phyloP scores from a whole-genome alignment of 2,888 invertebrate genomes.

The Thecocarcelia acutangulata region DNA sequence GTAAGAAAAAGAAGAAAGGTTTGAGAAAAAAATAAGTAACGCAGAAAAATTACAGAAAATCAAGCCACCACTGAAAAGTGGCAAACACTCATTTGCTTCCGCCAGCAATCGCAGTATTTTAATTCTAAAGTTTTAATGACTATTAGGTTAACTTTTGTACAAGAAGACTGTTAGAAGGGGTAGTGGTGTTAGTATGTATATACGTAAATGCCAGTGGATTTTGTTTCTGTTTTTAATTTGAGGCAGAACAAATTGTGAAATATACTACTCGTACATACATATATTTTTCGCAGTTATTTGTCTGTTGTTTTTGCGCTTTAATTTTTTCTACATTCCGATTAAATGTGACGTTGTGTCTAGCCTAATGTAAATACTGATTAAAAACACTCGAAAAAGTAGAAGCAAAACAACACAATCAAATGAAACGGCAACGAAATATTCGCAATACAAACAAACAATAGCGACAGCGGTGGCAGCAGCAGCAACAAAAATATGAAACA shows the following conservation, averaged over 20 bases:
- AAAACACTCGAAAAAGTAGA: slow-evolving; percentile 34
- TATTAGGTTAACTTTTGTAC: slow-evolving; percentile 3
- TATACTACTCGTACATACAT: too few species aligned
- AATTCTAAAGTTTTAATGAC: not conserved
- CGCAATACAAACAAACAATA: slow-evolving; percentile 25
- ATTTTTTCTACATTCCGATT: slow-evolving; percentile 59
- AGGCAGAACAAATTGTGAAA: slow-evolving; percentile 33
- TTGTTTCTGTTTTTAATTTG: not conserved
- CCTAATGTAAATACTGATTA: slow-evolving; percentile 68
- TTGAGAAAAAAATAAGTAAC: not conserved
- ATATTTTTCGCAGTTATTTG: not conserved
- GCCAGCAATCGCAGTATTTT: slow-evolving; percentile 5
- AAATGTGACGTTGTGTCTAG: slow-evolving; percentile 71
- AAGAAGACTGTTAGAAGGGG: not conserved
- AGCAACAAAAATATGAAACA: slow-evolving; percentile 9
- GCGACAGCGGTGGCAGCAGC: not conserved
- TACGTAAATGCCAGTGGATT: not conserved
- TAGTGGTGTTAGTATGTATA: slow-evolving; percentile 24
- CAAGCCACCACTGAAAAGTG: slow-evolving; percentile 45
- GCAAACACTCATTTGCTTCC: slow-evolving; percentile 35
- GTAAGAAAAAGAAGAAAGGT: too few species aligned
- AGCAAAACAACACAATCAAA: slow-evolving; percentile 8
- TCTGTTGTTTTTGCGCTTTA: slow-evolving; percentile 11
- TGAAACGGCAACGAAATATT: slow-evolving; percentile 42
- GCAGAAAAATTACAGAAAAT: slow-evolving; percentile 25